phyloP scores from a whole-genome alignment of 2,888 invertebrate species.

The Luffia ferchaultella region DNA sequence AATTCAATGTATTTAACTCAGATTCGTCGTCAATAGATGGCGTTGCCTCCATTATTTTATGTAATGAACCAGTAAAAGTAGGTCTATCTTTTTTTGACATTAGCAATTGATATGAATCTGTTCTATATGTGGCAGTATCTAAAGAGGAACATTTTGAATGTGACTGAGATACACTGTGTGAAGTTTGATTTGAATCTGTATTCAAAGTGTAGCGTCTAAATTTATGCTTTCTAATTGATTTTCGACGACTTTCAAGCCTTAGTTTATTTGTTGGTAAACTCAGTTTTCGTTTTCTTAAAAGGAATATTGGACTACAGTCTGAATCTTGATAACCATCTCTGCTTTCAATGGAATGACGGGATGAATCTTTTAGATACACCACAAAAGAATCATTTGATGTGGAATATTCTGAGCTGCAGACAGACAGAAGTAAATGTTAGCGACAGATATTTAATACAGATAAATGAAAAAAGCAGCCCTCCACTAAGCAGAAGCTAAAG shows the following conservation, averaged over 20 bases:
- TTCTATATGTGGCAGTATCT: slow-evolving; percentile 30
- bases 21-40: slow-evolving; percentile 8
- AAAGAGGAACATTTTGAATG: slow-evolving; percentile 21
- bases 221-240: background rate
- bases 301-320: slow-evolving; percentile 27
- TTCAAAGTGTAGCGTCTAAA: background rate
- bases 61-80: slow-evolving; percentile 18
- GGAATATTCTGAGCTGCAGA: background rate
- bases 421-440: background rate
- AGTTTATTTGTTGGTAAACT: background rate
- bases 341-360: slow-evolving; percentile 31
- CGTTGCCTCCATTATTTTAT: slow-evolving; percentile 30
- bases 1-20: background rate
- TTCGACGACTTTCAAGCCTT: background rate
- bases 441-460: background rate
- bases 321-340: slow-evolving; percentile 48
- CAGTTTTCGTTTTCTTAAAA: background rate
- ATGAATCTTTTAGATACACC: background rate
- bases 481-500: slow-evolving; percentile 17
- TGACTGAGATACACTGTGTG: background rate
- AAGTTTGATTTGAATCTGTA: background rate
- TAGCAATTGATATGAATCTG: slow-evolving; percentile 43
- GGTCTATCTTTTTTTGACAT: slow-evolving; percentile 22
- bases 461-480: slow-evolving; percentile 14
- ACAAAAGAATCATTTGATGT: background rate